A percentile compares a stretch with the other conserved stretches of the same genome.
These are phyloP conservation scores for Lutraria rhynchaena DNA, from an alignment of 1,140 invertebrate species.

Conservation along the genomic window DNA sequence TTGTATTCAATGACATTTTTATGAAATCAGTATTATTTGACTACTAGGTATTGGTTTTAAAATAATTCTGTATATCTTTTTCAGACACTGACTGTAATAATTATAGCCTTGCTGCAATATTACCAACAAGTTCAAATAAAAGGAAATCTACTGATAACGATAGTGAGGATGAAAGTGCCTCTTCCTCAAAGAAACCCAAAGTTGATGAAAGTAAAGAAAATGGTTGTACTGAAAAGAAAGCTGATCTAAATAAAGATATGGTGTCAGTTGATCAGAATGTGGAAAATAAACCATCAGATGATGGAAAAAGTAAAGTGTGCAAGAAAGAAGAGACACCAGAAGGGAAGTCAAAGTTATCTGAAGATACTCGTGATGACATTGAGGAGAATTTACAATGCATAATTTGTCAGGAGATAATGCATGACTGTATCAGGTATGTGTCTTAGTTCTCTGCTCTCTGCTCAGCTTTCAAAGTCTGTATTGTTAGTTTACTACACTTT, in stretches of 20 bases:
- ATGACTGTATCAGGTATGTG: slow-evolving; percentile 82
- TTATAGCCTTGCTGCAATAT: slow-evolving; percentile 1
- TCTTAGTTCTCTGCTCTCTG: too few relatives aligned
- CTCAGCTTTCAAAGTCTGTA: too few relatives aligned
- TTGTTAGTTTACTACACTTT: too few relatives aligned
- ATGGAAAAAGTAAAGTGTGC: not conserved
- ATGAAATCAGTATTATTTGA: too few relatives aligned
- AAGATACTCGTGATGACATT: slow-evolving; percentile 71
- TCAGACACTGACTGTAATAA: slow-evolving; percentile 46
- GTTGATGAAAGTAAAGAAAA: slow-evolving; percentile 12
- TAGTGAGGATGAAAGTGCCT: slow-evolving; percentile 1
- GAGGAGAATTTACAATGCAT: slow-evolving; percentile 77
- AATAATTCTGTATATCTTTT: not conserved
- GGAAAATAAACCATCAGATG: not conserved
- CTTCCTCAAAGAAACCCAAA: slow-evolving; percentile 31
- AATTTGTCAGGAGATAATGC: slow-evolving; percentile 80
- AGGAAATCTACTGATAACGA: slow-evolving; percentile 39
- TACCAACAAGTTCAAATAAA: slow-evolving; percentile 8
- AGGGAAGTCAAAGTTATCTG: not conserved
- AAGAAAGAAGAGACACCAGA: slow-evolving; percentile 25
- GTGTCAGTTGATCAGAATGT: slow-evolving; percentile 22
- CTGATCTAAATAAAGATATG: not conserved
- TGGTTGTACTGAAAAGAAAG: not conserved
- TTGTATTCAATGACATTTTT: too few relatives aligned
- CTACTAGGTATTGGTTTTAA: too few relatives aligned